Base-by-base conservation (phyloP, 2,888 invertebrate species). In the Eustalomyia histrio region DNA sequence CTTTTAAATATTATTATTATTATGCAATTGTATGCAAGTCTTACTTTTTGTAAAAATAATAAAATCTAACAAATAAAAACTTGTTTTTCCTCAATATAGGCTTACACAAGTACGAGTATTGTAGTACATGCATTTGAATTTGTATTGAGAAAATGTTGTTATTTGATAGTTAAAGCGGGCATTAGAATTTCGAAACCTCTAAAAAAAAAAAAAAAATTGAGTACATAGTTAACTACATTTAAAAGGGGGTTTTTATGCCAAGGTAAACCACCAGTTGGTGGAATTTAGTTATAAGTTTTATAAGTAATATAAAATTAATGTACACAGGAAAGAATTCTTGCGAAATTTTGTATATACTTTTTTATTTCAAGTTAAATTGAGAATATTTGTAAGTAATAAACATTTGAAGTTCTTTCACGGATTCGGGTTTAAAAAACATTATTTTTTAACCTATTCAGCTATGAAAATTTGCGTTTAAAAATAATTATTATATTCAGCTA, bases 211-310 rank as follows among this genome's bases (percentile, higher is more conserved):
- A 68, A 60, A 29, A 50, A 65, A 47, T 60, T 76, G 52, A 67
- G 61, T 72, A 47, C 33, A 76, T 61, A 52, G 43, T 39, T 61
- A 52, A 52, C 50, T 69, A 24, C 63, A 72, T 16, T 73, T 21
- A 74, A 82, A 84, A 81, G 63, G 75, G 78, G 83, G 83, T 83
- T 84, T 84, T 73, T 69, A 79, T 83, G 84, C 83, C 84, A 84
- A 84, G 84, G 84, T 75, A 78, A 84, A 83, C 83, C 74, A 82
- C 83, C 72, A 76, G 68, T 79, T 83, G 79, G 47, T 79, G 58
- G 68, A 69, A 74, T 53, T 64, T 9, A 52, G n/a, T 43, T 53
- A 21, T 10, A 14, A 12, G 35, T 10, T 35, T 35, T 24, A 24
- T 7, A 10, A 39, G 39, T 39, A 39, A 39, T 39, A 12, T 39